Evolutionary conservation across 2,888 invertebrate genomes (phyloP).

Genomic region (Isoperla grammatica): DNA sequence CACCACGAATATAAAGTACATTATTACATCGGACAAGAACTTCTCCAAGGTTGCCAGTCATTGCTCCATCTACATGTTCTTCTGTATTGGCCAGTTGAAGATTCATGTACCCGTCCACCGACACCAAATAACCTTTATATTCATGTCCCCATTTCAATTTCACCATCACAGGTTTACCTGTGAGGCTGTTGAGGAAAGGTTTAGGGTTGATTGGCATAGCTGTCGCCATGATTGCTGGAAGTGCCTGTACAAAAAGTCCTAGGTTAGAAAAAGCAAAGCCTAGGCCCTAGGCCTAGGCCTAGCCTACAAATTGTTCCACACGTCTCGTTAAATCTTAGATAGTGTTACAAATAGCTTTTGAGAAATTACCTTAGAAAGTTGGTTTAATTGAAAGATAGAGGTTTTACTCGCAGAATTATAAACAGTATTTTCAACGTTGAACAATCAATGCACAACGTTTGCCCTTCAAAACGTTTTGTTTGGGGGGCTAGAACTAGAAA

Average conservation of each 20-base stretch:
- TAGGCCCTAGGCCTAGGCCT: too few species aligned
- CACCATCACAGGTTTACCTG: slow-evolving; percentile 95
- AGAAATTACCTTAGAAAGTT: too few species aligned
- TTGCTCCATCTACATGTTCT: slow-evolving; percentile 89
- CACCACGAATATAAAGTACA: slow-evolving; percentile 89
- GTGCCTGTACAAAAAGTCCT: too few species aligned
- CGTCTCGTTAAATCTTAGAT: too few species aligned
- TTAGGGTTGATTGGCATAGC: slow-evolving; percentile 98
- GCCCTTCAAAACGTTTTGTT: too few species aligned
- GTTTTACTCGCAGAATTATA: too few species aligned
- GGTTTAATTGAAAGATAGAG: too few species aligned
- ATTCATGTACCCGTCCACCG: slow-evolving; percentile 99
- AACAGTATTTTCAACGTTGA: too few species aligned
- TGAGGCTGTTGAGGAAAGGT: slow-evolving; percentile 96
- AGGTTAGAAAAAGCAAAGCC: background rate
- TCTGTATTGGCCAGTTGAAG: slow-evolving; percentile 96
- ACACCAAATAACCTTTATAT: slow-evolving; percentile 96
- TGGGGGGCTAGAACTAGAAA: too few species aligned
- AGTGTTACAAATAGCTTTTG: too few species aligned
- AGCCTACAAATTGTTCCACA: background rate
- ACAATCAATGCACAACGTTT: too few species aligned
- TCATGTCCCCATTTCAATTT: slow-evolving; percentile 99
- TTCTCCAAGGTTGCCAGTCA: slow-evolving; percentile 93
- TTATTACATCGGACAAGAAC: slow-evolving; percentile 96
- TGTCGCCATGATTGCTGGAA: slow-evolving; percentile 54